Conservation (phyloP, 2,888 invertebrate species). For the Euplagia quadripunctaria region DNA sequence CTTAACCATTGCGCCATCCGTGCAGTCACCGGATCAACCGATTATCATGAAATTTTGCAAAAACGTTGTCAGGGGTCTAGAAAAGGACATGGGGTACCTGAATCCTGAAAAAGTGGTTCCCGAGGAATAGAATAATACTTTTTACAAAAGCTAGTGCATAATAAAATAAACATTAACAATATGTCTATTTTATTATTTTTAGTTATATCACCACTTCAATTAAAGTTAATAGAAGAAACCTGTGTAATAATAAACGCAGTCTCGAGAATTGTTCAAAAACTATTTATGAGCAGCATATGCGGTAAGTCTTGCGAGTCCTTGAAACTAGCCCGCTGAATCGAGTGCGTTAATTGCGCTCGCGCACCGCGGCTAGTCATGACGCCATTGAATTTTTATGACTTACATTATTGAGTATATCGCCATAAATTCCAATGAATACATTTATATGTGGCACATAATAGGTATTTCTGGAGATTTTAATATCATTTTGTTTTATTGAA, state of each 20-base stretch:
- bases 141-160: too few relatives aligned
- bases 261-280: slow-evolving; percentile 22
- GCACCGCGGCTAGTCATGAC: slow-evolving; percentile 42
- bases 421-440: slow-evolving; percentile 46
- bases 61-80: too few relatives aligned
- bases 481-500: slow-evolving; percentile 11
- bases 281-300: slow-evolving; percentile 37
- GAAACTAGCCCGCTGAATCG: slow-evolving; percentile 42
- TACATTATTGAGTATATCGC: slow-evolving; percentile 37
- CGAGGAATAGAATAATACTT: too few relatives aligned
- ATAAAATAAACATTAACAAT: not conserved
- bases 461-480: slow-evolving; percentile 24
- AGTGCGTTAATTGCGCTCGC: slow-evolving; percentile 46
- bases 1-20: too few relatives aligned
- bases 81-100: too few relatives aligned
- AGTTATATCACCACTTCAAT: not conserved
- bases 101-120: too few relatives aligned
- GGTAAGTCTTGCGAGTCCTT: slow-evolving; percentile 47
- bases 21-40: too few relatives aligned
- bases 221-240: not conserved
- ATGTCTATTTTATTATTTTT: not conserved
- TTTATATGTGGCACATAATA: slow-evolving; percentile 38
- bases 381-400: slow-evolving; percentile 50
- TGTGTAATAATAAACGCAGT: not conserved
- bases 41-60: too few relatives aligned